Percentiles rank a stretch among this genome's conserved stretches.
Conservation (phyloP, 2,797 vertebrate species). For the Falco naumanni region DNA sequence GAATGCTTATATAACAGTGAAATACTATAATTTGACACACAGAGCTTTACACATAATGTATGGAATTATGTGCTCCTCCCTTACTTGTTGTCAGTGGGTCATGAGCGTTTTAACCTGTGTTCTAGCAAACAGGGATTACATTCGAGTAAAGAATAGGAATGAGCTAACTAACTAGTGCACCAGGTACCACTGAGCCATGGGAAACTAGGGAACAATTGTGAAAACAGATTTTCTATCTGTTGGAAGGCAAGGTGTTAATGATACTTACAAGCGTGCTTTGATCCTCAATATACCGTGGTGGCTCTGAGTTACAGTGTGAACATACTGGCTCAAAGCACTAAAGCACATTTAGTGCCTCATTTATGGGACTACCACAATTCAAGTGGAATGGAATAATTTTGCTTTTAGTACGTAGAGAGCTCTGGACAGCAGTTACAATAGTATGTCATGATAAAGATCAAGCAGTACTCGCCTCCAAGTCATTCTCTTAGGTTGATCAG, state of each 20-base stretch:
- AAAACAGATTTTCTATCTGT: neutral
- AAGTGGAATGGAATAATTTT: neutral
- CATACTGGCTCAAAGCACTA: neutral
- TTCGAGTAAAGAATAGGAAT: neutral
- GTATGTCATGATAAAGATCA: neutral
- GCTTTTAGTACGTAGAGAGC: neutral
- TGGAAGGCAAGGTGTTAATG: neutral
- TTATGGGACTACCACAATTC: neutral
- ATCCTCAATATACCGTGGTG: accelerated
- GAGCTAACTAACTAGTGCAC: neutral
- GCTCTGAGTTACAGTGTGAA: neutral
- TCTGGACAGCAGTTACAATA: neutral
- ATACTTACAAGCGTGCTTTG: accelerated
- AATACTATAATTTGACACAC: neutral
- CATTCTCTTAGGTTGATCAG: neutral
- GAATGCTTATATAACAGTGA: neutral
- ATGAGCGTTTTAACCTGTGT: neutral
- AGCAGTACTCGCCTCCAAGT: neutral
- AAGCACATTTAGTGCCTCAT: neutral
- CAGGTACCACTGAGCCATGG: neutral
- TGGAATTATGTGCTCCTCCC: neutral
- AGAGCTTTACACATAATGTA: neutral
- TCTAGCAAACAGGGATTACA: neutral
- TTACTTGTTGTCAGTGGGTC: neutral
- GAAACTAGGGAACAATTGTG: neutral